Percentiles rank a stretch among this genome's conserved stretches.
Evolutionary conservation across 2,888 invertebrate genomes (phyloP).

Genomic region (Machimus atricapillus): DNA sequence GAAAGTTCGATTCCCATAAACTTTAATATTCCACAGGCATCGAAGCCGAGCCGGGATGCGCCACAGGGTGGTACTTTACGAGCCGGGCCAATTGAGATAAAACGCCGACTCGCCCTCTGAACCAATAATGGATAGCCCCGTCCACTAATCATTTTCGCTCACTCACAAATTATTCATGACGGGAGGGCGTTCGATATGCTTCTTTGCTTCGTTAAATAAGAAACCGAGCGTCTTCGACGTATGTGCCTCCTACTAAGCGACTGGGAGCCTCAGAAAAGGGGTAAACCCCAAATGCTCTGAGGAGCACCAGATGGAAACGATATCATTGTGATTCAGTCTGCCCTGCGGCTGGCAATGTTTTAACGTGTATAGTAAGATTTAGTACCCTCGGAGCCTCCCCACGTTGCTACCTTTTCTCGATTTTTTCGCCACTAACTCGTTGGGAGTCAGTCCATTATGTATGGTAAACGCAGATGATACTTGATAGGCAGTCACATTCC

Average conservation of each 20-base stretch:
- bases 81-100: not conserved
- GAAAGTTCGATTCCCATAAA: not conserved
- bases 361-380: not conserved
- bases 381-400: not conserved
- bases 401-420: not conserved
- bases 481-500: not conserved
- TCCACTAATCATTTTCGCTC: not conserved
- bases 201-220: not conserved
- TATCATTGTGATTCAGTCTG: not conserved
- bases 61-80: not conserved
- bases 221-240: not conserved
- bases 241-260: not conserved
- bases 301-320: not conserved
- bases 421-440: not conserved
- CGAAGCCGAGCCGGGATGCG: not conserved
- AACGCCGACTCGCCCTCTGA: not conserved
- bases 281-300: not conserved
- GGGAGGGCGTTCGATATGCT: not conserved
- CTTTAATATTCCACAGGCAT: not conserved
- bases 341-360: not conserved
- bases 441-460: not conserved
- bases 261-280: not conserved
- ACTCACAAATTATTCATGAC: not conserved
- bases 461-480: not conserved
- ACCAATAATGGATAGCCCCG: not conserved